Percentiles rank a stretch among this genome's conserved stretches.
Evolutionary conservation across 2,797 vertebrate genomes (phyloP).

Genomic region (Balearica regulorum): DNA sequence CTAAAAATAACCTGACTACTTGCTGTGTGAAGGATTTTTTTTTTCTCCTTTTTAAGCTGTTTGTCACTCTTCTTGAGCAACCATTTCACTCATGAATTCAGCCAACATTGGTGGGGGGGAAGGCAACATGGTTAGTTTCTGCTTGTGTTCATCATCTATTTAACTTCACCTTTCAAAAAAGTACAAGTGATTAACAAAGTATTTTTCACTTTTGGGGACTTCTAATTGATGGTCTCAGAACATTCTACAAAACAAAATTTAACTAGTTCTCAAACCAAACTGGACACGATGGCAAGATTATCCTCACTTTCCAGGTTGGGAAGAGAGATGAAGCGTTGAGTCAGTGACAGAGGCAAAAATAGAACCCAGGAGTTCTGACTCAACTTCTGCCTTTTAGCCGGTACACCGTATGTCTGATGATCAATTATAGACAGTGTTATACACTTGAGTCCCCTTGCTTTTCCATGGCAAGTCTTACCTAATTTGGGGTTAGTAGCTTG

Average conservation of each 20-base stretch:
- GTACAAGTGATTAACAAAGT: background rate
- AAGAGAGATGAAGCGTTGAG: background rate
- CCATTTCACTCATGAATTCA: background rate
- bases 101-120: background rate
- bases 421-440: background rate
- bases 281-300: background rate
- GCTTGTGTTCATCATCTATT: background rate
- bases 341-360: background rate
- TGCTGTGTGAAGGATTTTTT: background rate
- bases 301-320: background rate
- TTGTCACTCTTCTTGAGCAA: background rate
- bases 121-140: background rate
- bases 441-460: background rate
- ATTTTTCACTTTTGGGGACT: background rate
- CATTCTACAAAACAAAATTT: background rate
- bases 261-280: background rate
- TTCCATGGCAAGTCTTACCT: slow-evolving; percentile 66
- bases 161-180: background rate
- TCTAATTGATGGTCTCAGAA: background rate
- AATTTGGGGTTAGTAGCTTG: slow-evolving; percentile 75
- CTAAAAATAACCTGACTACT: background rate
- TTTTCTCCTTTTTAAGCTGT: background rate
- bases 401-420: background rate
- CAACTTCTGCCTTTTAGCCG: background rate
- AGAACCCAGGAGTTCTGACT: background rate